These are phyloP conservation scores for Melanotaenia maccullochi DNA, from an alignment of 2,797 vertebrate species.

Conservation along the genomic window DNA sequence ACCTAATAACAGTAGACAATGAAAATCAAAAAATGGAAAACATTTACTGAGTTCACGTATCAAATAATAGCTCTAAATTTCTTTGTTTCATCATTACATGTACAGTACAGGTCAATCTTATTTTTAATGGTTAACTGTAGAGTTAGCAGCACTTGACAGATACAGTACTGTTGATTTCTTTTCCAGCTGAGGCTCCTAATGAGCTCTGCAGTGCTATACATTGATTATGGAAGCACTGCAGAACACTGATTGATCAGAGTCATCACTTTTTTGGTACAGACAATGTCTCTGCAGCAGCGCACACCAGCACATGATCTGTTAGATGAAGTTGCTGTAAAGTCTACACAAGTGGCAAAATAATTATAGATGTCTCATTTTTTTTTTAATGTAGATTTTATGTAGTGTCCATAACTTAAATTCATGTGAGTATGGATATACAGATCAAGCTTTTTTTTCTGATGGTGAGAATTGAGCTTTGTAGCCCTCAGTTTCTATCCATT, in stretches of 20 bases:
- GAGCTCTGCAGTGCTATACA: not conserved
- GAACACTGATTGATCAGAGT: not conserved
- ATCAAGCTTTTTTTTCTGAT: not conserved
- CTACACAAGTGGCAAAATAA: not conserved
- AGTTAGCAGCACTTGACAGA: not conserved
- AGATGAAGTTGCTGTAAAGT: not conserved
- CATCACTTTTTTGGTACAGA: not conserved
- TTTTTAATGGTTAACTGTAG: not conserved
- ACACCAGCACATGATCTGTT: not conserved
- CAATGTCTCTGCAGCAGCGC: not conserved
- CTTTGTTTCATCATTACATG: not conserved
- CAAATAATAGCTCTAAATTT: not conserved
- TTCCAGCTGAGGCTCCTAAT: not conserved
- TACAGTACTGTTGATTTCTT: not conserved
- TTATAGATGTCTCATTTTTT: not conserved
- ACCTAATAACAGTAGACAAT: not conserved
- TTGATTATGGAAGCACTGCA: not conserved
- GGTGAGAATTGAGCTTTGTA: not conserved
- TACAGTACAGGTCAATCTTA: not conserved
- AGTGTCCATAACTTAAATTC: not conserved
- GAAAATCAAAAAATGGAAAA: not conserved
- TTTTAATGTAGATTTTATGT: not conserved
- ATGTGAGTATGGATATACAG: not conserved
- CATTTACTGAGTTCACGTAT: not conserved
- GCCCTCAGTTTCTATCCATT: not conserved